Percentiles rank a stretch among this genome's conserved stretches.
Conservation (phyloP, 2,888 invertebrate genomes). For the Spatulosminthurus flaviceps region DNA sequence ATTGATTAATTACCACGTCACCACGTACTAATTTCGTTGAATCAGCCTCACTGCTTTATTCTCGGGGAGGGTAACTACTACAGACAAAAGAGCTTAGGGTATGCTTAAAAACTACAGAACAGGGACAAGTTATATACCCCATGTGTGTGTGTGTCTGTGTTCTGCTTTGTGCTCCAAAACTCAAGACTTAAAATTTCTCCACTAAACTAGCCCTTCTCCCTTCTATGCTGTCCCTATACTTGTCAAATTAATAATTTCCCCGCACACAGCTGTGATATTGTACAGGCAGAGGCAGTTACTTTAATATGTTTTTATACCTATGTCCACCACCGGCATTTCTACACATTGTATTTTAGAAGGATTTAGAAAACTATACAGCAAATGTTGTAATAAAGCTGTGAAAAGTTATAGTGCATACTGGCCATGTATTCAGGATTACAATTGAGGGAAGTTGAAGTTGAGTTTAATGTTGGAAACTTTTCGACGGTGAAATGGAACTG, state of each 20-base stretch:
- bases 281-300: too few relatives aligned
- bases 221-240: background rate
- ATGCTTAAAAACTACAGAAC: background rate
- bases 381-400: background rate
- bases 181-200: background rate
- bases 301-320: too few relatives aligned
- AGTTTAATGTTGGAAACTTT: background rate
- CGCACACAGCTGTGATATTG: constrained; percentile 4
- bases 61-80: background rate
- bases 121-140: background rate
- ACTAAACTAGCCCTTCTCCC: too few relatives aligned
- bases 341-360: background rate
- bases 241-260: constrained; percentile 32
- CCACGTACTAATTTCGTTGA: constrained; percentile 25
- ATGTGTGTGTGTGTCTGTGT: too few relatives aligned
- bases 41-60: constrained; percentile 10
- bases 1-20: constrained; percentile 30
- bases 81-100: background rate
- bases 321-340: background rate
- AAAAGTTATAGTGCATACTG: background rate
- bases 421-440: background rate
- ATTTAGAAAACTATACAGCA: background rate
- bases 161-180: background rate
- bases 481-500: constrained; percentile 1
- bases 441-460: background rate